A percentile compares a stretch with the other conserved stretches of the same genome.
Conservation (phyloP, 2,888 invertebrate genomes). For the Plebejus anna region DNA sequence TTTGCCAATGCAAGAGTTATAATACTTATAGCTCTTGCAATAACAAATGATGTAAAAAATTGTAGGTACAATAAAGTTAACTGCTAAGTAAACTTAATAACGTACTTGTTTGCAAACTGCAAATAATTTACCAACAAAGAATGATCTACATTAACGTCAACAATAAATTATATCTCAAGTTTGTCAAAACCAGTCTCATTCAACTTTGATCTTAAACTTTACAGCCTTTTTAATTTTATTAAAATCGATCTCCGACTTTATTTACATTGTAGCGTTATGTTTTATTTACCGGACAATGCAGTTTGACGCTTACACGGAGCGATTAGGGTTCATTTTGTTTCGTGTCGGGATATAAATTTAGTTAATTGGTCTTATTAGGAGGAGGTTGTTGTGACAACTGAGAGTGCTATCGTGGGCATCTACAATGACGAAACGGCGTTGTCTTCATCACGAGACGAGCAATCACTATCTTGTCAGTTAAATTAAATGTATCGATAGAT, state of each 20-base stretch:
- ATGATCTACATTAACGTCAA: constrained; percentile 14
- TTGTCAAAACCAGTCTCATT: constrained; percentile 59
- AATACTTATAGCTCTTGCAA: not conserved
- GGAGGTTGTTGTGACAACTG: constrained; percentile 79
- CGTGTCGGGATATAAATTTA: constrained; percentile 52
- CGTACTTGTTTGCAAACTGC: not conserved
- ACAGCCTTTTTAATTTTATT: constrained; percentile 32
- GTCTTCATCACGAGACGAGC: constrained; percentile 80
- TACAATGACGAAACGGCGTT: constrained; percentile 80
- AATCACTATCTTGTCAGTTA: constrained; percentile 79
- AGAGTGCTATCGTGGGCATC: constrained; percentile 79
- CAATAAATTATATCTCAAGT: constrained; percentile 50
- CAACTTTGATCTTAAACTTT: constrained; percentile 68
- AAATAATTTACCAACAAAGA: constrained; percentile 1
- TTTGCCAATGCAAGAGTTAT: too few species aligned
- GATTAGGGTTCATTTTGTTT: constrained; percentile 58
- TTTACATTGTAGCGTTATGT: constrained; percentile 19
- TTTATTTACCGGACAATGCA: constrained; percentile 39
- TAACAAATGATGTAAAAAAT: not conserved
- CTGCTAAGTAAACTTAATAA: not conserved
- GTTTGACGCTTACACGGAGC: constrained; percentile 46
- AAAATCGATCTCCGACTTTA: constrained; percentile 29
- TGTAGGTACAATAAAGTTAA: not conserved
- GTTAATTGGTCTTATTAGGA: constrained; percentile 79
- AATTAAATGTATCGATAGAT: constrained; percentile 80